Evolutionary conservation across 37 sponge, comb jelly and placozoan species (phyloP).

Genomic region (Spongilla lacustris): DNA sequence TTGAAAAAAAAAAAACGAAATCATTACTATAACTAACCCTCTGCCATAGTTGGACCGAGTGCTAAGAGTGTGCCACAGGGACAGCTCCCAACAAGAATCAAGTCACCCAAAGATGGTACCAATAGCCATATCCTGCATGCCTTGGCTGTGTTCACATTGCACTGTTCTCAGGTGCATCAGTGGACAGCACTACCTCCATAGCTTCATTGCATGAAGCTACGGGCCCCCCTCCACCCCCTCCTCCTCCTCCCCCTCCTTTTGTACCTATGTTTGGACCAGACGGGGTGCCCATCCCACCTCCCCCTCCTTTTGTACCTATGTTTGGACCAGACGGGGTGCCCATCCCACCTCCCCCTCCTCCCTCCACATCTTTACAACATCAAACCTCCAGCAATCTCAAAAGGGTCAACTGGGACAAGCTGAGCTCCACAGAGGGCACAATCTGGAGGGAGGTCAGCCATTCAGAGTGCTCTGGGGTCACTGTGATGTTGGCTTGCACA

Average conservation of each 20-base stretch:
- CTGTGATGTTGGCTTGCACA: neutral
- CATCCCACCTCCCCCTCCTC: slow-evolving; percentile 54
- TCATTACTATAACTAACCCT: too few relatives aligned
- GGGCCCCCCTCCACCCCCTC: slow-evolving; percentile 60
- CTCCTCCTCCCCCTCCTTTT: slow-evolving; percentile 68
- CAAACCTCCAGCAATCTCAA: slow-evolving; percentile 25
- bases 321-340: slow-evolving; percentile 29
- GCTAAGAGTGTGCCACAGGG: neutral
- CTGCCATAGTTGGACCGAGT: neutral
- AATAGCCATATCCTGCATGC: neutral
- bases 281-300: slow-evolving; percentile 48
- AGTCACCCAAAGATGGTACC: neutral
- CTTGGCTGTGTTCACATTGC: too few relatives aligned
- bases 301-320: slow-evolving; percentile 76
- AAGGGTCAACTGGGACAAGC: slow-evolving; percentile 70
- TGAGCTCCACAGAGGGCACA: slow-evolving; percentile 49
- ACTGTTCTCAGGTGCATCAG: neutral
- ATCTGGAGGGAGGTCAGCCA: slow-evolving; percentile 52
- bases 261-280: slow-evolving; percentile 47
- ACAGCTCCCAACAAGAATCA: neutral
- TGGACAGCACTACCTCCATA: slow-evolving; percentile 7
- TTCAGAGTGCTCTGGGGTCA: neutral
- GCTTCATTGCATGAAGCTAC: slow-evolving; percentile 39
- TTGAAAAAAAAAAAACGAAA: too few relatives aligned
- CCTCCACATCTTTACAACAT: neutral